Base-by-base conservation (phyloP, 2,797 vertebrate genomes). In the Melanotaenia pygmaea region DNA sequence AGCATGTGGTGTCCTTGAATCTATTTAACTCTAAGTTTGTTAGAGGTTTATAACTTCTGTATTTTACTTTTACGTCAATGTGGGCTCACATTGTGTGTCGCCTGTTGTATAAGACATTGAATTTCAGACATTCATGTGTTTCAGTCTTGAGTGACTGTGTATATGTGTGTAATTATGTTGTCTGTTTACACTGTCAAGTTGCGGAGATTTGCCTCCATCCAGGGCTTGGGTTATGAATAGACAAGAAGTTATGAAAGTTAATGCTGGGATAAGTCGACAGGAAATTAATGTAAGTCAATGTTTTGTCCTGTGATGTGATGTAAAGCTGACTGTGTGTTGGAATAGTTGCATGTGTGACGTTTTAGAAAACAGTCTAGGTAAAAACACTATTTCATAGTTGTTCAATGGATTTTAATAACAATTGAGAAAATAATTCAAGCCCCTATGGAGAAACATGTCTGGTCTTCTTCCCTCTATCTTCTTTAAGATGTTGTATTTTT, bases 21-120 rank as follows among this genome's bases (percentile, higher is more conserved):
- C 20, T 20, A 45, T 45, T 5, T 20, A 6, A 38, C 22, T 50
- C n/a, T 28, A 50, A 20, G 26, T 58, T 54, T 59, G 57, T 67
- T 58, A 47, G 24, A 61, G 47, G 26, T 60, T 64, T 35, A 71
- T 30, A 67, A 43, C 47, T 30, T 71, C 9, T 30, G 20, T 37
- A 54, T 74, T 64, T n/a, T 61, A 51, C 50, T 38, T n/a, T 9
- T 37, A 20, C 32, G 20, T 77, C 24, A 54, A 22, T 54, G 32
- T 26, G 45, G 59, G 37, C 35, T 58, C 62, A 51, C 11, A 64
- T 20, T 64, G 43, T 38, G 6, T 6, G 40, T 9, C 7, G 16
- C 3, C 9, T 56, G 35, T 43, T 32, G 37, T 47, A 35, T 65
- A 38, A 37, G 24, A 67, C 10, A 10, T 14, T 22, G 32, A 63